phyloP scores from a whole-genome alignment of 2,797 vertebrate genomes.

The Prunella strophiata region DNA sequence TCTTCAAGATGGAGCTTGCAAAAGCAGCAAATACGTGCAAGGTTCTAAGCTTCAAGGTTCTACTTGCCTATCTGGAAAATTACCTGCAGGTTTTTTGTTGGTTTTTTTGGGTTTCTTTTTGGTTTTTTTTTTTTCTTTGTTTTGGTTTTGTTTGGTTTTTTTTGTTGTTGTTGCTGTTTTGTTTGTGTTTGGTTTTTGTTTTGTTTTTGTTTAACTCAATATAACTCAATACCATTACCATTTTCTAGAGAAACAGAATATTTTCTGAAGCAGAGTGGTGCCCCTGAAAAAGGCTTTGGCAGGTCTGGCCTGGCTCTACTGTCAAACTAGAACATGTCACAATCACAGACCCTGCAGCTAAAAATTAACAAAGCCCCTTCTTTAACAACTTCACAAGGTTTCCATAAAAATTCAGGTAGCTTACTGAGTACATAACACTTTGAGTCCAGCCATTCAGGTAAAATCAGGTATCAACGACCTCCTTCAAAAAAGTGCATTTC shows the following conservation, averaged over 20 bases:
- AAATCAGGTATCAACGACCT: background rate
- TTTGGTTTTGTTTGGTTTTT: too few relatives aligned
- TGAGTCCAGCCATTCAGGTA: background rate
- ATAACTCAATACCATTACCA: too few relatives aligned
- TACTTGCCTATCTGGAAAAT: background rate
- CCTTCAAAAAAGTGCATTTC: background rate
- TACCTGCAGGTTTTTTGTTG: background rate
- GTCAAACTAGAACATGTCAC: background rate
- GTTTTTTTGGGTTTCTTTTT: too few relatives aligned
- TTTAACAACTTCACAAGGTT: background rate
- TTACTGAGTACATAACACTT: fast-evolving
- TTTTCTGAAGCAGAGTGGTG: background rate
- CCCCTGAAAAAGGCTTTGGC: background rate
- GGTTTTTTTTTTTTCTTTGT: too few relatives aligned
- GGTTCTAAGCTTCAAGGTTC: background rate
- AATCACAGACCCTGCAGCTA: background rate
- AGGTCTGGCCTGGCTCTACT: background rate
- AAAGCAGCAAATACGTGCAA: background rate
- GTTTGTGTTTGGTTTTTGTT: too few relatives aligned
- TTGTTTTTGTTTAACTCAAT: background rate
- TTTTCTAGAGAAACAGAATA: background rate
- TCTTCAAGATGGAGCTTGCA: background rate
- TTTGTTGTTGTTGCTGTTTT: too few relatives aligned
- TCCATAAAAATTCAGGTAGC: background rate
- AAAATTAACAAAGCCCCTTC: background rate